Percentiles rank a stretch among this genome's conserved stretches.
Evolutionary conservation across 2,888 invertebrate genomes (phyloP).

Genomic region (Timema podura): DNA sequence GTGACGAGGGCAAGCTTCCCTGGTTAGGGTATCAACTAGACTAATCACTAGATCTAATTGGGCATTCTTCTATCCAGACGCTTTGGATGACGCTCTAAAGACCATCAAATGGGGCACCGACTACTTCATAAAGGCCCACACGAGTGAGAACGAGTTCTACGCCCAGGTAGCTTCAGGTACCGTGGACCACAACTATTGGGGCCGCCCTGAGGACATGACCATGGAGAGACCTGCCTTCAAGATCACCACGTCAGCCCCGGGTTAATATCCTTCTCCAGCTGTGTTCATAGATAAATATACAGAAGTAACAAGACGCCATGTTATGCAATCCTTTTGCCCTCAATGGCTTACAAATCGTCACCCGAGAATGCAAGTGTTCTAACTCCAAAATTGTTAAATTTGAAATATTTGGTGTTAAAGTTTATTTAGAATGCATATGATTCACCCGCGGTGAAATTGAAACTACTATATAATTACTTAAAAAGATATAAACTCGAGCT

Average conservation of each 20-base stretch:
- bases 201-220: slow-evolving; percentile 35
- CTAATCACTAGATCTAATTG: not conserved
- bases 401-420: no score
- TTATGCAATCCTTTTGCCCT: no score
- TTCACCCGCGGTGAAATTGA: no score
- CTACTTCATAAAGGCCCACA: slow-evolving; percentile 41
- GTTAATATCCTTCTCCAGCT: not conserved
- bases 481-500: no score
- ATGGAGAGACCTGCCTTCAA: slow-evolving; percentile 37
- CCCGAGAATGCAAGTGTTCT: no score
- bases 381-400: no score
- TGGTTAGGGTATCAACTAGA: not conserved
- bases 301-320: no score
- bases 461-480: no score
- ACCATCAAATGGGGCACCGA: slow-evolving; percentile 42
- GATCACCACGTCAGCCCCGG: slow-evolving; percentile 2
- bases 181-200: slow-evolving; percentile 42
- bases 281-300: no score
- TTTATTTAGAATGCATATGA: no score
- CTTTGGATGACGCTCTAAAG: slow-evolving; percentile 34
- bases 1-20: not conserved
- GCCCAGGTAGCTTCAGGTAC: slow-evolving; percentile 41
- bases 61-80: not conserved
- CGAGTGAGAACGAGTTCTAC: slow-evolving; percentile 39
- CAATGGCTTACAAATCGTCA: no score